Evolutionary conservation across 2,888 invertebrate genomes (phyloP), one percentile per base, ranked within the genome.

Genomic region (Alviniconcha strummeri): DNA sequence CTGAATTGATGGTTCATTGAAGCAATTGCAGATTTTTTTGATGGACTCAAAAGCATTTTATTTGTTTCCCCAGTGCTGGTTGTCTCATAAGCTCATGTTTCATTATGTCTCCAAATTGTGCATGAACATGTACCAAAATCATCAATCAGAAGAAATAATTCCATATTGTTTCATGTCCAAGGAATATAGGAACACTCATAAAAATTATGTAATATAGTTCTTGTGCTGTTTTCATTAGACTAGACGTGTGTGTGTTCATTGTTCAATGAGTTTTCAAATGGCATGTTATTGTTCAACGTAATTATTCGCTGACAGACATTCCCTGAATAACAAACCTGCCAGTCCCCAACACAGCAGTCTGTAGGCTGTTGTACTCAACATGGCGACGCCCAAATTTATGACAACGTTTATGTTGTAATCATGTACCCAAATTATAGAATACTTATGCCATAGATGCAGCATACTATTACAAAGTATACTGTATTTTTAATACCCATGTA

Each of bases 161-260:
- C 8, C 15, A 72, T 36, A 36, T 36, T 72, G 9, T 72, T 72
- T 72, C 17, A 55, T 79, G 5, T 13, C 60, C 5, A 67, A 67
- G 79, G 79, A 55, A 80, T 52, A 52, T 80, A 80, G 79, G 79
- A 80, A 55, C 79, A 80, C 79, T 80, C 79, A 80, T 80, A 80
- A 52, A 36, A 36, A 36, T 36, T 60, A 67, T 80, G 79, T 80
- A 80, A 9, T 55, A 80, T 80, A 80, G 79, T n/a, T 80, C 67
- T 67, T 80, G 54, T 78, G 56, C 64, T 78, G 19, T 60, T 8
- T 67, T 69, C 79, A 19, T 15, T 13, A 56, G 6, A 55, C 54
- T 80, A 36, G 15, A 69, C 67, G n/a, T 64, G 11, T 64, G 55
- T 60, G 57, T 57, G n/a, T 60, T 8, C 15, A 54, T 52, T 80